A percentile compares a stretch with the other conserved stretches of the same genome.
Evolutionary conservation across 1,140 invertebrate species (phyloP).

Genomic region (Drosophila sp.): DNA sequence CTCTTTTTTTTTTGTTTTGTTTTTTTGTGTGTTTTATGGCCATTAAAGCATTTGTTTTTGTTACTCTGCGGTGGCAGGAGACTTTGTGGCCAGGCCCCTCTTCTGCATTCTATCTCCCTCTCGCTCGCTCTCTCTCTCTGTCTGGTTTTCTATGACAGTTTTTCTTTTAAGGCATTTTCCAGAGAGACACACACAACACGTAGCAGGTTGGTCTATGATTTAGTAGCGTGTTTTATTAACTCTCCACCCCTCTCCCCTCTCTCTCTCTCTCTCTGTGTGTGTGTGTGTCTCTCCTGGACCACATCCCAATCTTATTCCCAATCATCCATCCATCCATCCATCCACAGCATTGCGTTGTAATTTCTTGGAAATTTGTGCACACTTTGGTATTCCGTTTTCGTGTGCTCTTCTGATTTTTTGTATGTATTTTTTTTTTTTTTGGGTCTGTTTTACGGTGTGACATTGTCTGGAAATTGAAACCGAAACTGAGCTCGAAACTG

Average conservation of each 20-base stretch:
- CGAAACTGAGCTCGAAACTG: constrained; percentile 42
- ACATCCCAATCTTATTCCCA: constrained; percentile 30
- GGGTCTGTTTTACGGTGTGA: constrained; percentile 72
- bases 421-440: constrained; percentile 28
- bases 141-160: constrained; percentile 56
- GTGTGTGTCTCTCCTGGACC: constrained; percentile 8
- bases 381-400: constrained; percentile 79
- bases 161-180: constrained; percentile 58
- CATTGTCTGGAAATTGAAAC: constrained; percentile 74
- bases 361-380: constrained; percentile 82
- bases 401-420: constrained; percentile 57
- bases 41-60: constrained; percentile 74
- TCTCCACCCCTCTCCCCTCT: constrained; percentile 25
- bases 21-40: constrained; percentile 56
- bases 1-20: constrained; percentile 7
- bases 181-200: constrained; percentile 43
- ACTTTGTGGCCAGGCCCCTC: constrained; percentile 1
- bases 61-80: constrained; percentile 26
- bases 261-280: no score
- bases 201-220: constrained; percentile 80
- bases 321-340: constrained; percentile 40
- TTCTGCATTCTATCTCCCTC: constrained; percentile 45
- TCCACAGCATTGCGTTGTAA: constrained; percentile 66
- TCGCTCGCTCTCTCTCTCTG: constrained; percentile 13
- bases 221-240: constrained; percentile 77